phyloP scores from a whole-genome alignment of 2,888 invertebrate genomes.

The Dioctria rufipes region DNA sequence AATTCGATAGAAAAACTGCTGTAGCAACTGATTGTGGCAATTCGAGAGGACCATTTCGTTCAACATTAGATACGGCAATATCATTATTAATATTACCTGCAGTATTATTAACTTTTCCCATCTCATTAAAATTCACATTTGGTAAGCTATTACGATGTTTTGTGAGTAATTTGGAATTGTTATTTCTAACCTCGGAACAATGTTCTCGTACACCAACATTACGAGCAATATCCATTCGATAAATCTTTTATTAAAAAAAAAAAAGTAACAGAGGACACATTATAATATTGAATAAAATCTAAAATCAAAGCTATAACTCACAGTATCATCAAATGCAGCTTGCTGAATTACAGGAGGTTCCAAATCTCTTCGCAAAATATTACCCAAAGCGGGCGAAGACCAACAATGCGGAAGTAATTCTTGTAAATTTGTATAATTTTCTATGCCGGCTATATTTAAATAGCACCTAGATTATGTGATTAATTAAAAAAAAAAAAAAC shows the following conservation, averaged over 20 bases:
- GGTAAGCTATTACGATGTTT: conserved; percentile 69
- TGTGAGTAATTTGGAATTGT: conserved; percentile 62
- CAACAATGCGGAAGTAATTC: conserved; percentile 80
- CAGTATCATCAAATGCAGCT: conserved; percentile 86
- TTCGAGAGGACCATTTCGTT: neutral
- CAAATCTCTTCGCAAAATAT: conserved; percentile 75
- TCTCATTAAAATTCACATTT: conserved; percentile 66
- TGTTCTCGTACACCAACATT: conserved; percentile 79
- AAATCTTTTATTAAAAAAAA: conserved; percentile 68
- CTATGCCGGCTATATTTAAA: conserved; percentile 85
- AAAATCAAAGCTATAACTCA: conserved; percentile 62
- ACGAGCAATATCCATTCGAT: conserved; percentile 87
- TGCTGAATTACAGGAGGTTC: conserved; percentile 88
- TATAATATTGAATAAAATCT: conserved; percentile 9
- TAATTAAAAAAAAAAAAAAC: conserved; percentile 1
- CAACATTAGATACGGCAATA: neutral
- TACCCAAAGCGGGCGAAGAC: conserved; percentile 81
- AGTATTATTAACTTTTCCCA: neutral
- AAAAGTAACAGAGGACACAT: neutral
- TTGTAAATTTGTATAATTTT: conserved; percentile 81
- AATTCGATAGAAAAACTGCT: conserved; percentile 58
- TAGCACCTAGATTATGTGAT: conserved; percentile 72
- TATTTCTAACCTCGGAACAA: conserved; percentile 62
- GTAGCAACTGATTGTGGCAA: neutral
- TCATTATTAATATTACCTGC: conserved; percentile 7